Conservation (phyloP, 2,888 invertebrate genomes). For the Teleogryllus oceanicus region DNA sequence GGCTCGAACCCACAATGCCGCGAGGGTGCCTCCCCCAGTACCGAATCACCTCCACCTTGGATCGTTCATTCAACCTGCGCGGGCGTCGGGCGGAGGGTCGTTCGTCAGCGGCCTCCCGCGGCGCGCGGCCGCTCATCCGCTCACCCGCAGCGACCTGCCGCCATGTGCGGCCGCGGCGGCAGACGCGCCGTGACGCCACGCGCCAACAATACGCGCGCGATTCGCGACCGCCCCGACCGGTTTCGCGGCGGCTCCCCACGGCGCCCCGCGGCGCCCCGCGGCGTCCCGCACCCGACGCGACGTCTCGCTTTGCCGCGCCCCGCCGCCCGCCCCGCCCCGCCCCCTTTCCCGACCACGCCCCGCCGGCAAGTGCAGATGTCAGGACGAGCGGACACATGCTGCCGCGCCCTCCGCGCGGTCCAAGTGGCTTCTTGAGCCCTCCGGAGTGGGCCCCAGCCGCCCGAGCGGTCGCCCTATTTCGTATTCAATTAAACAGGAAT, state of each 20-base stretch:
- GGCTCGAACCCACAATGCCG: too few species aligned
- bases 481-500: conserved; percentile 73
- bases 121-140: too few species aligned
- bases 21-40: too few species aligned
- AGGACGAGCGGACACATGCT: neutral
- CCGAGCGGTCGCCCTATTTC: conserved; percentile 50
- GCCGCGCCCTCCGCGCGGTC: conserved; percentile 19
- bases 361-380: conserved; percentile 6
- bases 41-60: too few species aligned
- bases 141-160: too few species aligned
- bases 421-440: conserved; percentile 31
- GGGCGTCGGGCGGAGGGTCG: too few species aligned
- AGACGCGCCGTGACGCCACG: neutral
- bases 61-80: too few species aligned
- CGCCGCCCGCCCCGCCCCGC: neutral
- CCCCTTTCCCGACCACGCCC: neutral
- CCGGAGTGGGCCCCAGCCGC: conserved; percentile 20
- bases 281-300: neutral
- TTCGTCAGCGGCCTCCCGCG: too few species aligned
- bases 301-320: neutral
- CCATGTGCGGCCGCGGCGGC: too few species aligned
- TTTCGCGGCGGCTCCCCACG: neutral
- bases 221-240: neutral
- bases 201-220: neutral
- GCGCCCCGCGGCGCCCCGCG: neutral